A percentile compares a stretch with the other conserved stretches of the same genome.
Conservation (phyloP, 2,888 invertebrate species). For the Thelaira solivaga region DNA sequence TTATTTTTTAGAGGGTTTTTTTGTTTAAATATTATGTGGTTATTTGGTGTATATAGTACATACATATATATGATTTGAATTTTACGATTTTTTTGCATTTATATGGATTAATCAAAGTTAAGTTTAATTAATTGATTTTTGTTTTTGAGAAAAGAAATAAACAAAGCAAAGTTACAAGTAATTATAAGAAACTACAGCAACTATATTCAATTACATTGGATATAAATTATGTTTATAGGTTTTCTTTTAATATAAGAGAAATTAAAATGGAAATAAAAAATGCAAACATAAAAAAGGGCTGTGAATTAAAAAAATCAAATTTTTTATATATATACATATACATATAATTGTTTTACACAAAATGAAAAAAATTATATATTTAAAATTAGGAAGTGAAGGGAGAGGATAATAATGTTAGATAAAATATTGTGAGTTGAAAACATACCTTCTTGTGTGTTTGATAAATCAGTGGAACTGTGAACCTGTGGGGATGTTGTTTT, state of each 20-base stretch:
- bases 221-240: conserved; percentile 17
- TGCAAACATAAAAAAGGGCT: conserved; percentile 27
- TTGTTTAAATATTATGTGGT: conserved; percentile 55
- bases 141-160: conserved; percentile 72
- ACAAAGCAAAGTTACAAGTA: conserved; percentile 74
- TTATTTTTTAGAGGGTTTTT: conserved; percentile 49
- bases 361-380: neutral
- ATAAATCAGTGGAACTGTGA: conserved; percentile 85
- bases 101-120: conserved; percentile 68
- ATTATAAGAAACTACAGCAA: conserved; percentile 66
- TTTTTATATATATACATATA: too few relatives aligned
- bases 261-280: conserved; percentile 15
- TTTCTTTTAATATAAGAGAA: conserved; percentile 21
- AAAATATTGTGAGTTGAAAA: neutral
- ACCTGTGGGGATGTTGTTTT: conserved; percentile 82
- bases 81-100: conserved; percentile 62
- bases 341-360: too few relatives aligned
- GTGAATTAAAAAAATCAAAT: conserved; percentile 12
- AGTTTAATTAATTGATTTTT: conserved; percentile 48
- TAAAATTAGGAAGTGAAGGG: neutral
- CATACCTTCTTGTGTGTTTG: conserved; percentile 76
- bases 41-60: conserved; percentile 54
- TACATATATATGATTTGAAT: conserved; percentile 64
- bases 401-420: conserved; percentile 18
- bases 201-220: conserved; percentile 54